Percentiles rank a stretch among this genome's conserved stretches.
Evolutionary conservation across 1,140 invertebrate genomes (phyloP).

Genomic region (Bradynema listronoti): DNA sequence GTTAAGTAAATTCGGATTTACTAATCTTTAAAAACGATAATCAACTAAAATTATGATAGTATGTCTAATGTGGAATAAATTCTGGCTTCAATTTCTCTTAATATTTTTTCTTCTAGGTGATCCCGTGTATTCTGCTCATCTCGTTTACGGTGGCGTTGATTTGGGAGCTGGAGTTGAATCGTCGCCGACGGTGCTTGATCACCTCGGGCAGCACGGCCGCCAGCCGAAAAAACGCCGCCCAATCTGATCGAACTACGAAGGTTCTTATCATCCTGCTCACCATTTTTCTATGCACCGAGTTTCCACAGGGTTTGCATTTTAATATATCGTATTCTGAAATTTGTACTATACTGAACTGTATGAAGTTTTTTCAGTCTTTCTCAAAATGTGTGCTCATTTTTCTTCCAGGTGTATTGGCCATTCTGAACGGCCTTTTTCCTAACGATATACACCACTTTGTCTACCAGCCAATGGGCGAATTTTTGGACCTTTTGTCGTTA

Average conservation of each 20-base stretch:
- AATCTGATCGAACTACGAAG: conserved; percentile 44
- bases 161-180: conserved; percentile 32
- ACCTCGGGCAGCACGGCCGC: conserved; percentile 43
- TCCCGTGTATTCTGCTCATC: conserved; percentile 36
- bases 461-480: conserved; percentile 38
- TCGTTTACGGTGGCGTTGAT: conserved; percentile 39
- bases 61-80: background rate
- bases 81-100: conserved; percentile 14
- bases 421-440: conserved; percentile 42
- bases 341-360: no score
- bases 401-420: conserved; percentile 36
- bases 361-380: conserved; percentile 1
- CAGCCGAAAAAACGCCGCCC: conserved; percentile 17
- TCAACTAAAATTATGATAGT: background rate
- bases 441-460: conserved; percentile 50
- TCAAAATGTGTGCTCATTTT: conserved; percentile 1
- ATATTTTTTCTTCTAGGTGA: conserved; percentile 27
- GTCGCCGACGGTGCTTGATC: conserved; percentile 24
- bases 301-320: conserved; percentile 24
- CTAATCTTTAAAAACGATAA: conserved; percentile 1
- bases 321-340: no score
- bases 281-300: conserved; percentile 34
- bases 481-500: conserved; percentile 38
- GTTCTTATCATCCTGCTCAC: conserved; percentile 36
- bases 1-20: background rate